phyloP scores from a whole-genome alignment of 2,113 vertebrate genomes.

The Podilymbus podiceps region DNA sequence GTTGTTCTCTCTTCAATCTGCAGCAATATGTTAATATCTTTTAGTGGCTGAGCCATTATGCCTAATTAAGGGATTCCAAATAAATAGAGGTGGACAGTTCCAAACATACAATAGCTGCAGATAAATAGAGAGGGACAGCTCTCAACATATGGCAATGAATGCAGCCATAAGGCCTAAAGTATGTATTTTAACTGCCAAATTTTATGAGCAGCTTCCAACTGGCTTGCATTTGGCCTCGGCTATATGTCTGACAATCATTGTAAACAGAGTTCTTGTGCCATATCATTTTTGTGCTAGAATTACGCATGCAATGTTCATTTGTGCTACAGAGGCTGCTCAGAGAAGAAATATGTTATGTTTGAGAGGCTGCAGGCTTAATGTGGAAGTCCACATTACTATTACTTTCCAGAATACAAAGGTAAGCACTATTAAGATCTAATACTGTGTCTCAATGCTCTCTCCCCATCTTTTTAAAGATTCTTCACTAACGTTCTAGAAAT shows the following conservation, averaged over 20 bases:
- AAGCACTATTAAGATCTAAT: background rate
- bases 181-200: conserved; percentile 49
- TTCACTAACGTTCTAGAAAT: background rate
- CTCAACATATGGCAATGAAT: conserved; percentile 56
- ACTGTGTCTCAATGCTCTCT: background rate
- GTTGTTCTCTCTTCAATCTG: conserved; percentile 28
- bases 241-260: background rate
- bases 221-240: conserved; percentile 22
- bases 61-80: conserved; percentile 46
- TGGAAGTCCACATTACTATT: background rate
- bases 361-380: background rate
- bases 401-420: background rate
- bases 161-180: conserved; percentile 49
- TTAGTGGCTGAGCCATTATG: conserved; percentile 26
- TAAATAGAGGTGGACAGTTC: conserved; percentile 53
- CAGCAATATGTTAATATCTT: conserved; percentile 52
- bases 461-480: background rate
- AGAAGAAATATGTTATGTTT: background rate
- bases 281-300: background rate
- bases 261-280: background rate
- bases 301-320: background rate
- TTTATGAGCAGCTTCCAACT: conserved; percentile 28
- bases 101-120: conserved; percentile 16
- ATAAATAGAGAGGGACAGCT: conserved; percentile 62
- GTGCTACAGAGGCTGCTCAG: background rate